Evolutionary conservation across 2,888 invertebrate species (phyloP).

Genomic region (Leucoma salicis): DNA sequence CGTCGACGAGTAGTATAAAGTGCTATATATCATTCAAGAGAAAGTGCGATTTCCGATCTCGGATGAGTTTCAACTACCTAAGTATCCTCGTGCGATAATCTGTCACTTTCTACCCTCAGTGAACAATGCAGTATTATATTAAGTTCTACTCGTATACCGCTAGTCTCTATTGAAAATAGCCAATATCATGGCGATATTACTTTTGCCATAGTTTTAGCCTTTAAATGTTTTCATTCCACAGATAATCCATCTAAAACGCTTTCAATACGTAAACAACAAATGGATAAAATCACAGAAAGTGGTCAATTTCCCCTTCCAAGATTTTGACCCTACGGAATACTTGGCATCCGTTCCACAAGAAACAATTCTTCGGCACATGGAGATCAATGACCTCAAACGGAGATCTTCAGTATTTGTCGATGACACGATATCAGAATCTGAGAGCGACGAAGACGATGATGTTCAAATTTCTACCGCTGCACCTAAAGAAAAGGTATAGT

Average conservation of each 20-base stretch:
- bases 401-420: constrained; percentile 35
- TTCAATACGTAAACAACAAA: constrained; percentile 93
- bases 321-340: constrained; percentile 94
- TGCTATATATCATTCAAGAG: no score
- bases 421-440: constrained; percentile 51
- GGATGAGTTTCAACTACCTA: no score
- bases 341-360: constrained; percentile 91
- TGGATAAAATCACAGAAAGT: constrained; percentile 98
- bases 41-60: no score
- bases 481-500: constrained; percentile 20
- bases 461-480: constrained; percentile 13
- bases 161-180: no score
- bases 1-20: no score
- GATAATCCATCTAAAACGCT: constrained; percentile 96
- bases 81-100: no score
- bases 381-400: constrained; percentile 56
- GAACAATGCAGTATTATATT: no score
- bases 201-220: no score
- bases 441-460: constrained; percentile 39
- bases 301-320: constrained; percentile 92
- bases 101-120: no score
- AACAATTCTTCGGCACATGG: constrained; percentile 86
- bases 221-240: constrained; percentile 51
- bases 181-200: no score
- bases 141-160: no score